These are phyloP conservation scores for Trichomycterus rosablanca DNA, from an alignment of 2,113 vertebrate genomes.

Conservation along the genomic window DNA sequence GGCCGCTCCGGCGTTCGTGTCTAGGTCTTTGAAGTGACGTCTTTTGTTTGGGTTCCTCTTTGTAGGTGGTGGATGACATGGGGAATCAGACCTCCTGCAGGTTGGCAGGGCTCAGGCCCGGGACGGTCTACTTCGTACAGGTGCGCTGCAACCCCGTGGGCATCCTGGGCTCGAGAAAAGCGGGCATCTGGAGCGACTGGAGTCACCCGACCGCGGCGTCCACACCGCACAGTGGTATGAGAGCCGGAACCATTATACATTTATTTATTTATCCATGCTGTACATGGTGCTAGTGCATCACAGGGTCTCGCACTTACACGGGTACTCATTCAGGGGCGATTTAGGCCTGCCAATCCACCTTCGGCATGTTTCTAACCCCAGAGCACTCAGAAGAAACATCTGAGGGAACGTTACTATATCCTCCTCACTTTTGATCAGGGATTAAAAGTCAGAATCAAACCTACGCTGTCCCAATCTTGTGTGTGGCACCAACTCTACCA, in stretches of 20 bases:
- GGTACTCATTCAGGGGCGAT: no score
- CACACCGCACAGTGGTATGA: constrained; percentile 89
- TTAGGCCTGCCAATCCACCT: no score
- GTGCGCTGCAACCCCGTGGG: constrained; percentile 94
- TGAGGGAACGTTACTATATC: no score
- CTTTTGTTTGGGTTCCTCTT: constrained; percentile 36
- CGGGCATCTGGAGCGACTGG: constrained; percentile 97
- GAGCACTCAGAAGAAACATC: no score
- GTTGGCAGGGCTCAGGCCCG: constrained; percentile 85
- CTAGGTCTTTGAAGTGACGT: constrained; percentile 30
- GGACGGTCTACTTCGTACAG: constrained; percentile 96
- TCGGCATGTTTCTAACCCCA: no score
- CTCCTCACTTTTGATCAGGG: no score
- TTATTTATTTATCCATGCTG: no score
- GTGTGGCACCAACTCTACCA: no score
- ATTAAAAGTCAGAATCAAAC: no score
- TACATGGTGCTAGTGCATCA: no score
- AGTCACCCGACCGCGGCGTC: constrained; percentile 93
- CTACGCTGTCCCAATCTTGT: no score
- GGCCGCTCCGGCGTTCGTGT: constrained; percentile 19
- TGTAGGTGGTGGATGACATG: constrained; percentile 89
- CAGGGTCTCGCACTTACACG: no score
- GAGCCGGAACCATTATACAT: background rate
- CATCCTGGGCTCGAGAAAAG: constrained; percentile 92
- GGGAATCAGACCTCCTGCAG: constrained; percentile 95